Percentiles rank a stretch among this genome's conserved stretches.
These are phyloP conservation scores for Melieria omissa DNA, from an alignment of 2,888 invertebrate species.

Conservation along the genomic window DNA sequence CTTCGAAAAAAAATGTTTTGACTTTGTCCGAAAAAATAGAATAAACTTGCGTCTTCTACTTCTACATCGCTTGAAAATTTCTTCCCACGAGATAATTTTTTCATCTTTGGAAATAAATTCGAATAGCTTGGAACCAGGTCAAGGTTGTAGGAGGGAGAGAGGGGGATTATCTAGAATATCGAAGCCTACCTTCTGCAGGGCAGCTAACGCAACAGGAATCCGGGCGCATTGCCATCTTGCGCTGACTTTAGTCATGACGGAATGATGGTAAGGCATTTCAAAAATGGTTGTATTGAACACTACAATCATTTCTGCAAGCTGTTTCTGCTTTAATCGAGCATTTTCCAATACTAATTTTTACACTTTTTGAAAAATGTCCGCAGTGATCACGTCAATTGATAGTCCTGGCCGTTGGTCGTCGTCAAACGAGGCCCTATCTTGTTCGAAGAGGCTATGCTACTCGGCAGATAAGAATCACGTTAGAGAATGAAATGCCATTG, in stretches of 20 bases:
- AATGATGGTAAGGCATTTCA: no score
- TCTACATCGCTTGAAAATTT: neutral
- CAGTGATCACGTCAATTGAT: neutral
- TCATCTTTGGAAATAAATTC: conserved; percentile 1
- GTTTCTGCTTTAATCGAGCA: no score
- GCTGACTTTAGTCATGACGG: neutral
- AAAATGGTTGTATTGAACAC: no score
- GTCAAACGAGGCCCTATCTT: neutral
- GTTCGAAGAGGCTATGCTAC: neutral
- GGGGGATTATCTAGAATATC: neutral
- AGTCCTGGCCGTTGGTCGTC: conserved; percentile 3
- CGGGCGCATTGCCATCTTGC: conserved; percentile 7
- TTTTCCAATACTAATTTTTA: neutral
- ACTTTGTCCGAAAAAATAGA: neutral
- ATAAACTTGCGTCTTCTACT: neutral
- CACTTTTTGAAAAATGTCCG: neutral
- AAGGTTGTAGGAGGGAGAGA: neutral
- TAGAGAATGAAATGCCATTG: no score
- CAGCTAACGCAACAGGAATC: neutral
- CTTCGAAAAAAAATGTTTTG: neutral
- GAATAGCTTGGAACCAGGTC: conserved; percentile 6
- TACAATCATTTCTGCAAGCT: no score
- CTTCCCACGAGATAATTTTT: neutral
- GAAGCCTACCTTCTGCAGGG: neutral
- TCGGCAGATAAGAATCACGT: no score